These are phyloP conservation scores for Aphelenchoides fujianensis DNA, from an alignment of 1,140 invertebrate species.

Conservation along the genomic window DNA sequence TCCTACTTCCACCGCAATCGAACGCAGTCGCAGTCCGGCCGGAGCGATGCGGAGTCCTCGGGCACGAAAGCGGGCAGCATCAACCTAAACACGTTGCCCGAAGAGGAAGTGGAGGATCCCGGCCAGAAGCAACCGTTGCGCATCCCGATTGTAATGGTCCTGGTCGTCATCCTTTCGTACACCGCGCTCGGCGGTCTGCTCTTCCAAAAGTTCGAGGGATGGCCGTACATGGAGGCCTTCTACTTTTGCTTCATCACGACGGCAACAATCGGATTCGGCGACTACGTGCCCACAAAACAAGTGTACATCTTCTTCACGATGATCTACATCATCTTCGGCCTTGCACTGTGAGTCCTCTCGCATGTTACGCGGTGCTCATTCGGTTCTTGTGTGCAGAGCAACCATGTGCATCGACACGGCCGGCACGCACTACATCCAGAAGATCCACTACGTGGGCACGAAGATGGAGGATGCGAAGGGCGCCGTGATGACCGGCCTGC, in stretches of 20 bases:
- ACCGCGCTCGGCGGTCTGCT: constrained; percentile 58
- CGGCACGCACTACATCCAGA: constrained; percentile 58
- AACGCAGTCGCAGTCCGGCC: constrained; percentile 42
- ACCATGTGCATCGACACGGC: constrained; percentile 62
- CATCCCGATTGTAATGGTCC: constrained; percentile 60
- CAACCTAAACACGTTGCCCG: constrained; percentile 56
- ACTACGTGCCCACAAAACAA: constrained; percentile 61
- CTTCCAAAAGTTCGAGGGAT: constrained; percentile 59
- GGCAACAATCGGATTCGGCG: constrained; percentile 62
- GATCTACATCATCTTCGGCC: constrained; percentile 61
- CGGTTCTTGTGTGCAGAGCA: too few species aligned
- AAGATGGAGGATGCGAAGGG: constrained; percentile 63
- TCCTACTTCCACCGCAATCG: constrained; percentile 46
- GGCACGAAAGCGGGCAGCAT: constrained; percentile 50
- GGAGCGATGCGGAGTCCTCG: constrained; percentile 32
- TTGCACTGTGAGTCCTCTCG: constrained; percentile 56
- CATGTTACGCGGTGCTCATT: too few species aligned
- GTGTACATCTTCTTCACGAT: constrained; percentile 62
- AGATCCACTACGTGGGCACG: constrained; percentile 60
- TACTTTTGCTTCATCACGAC: constrained; percentile 63
- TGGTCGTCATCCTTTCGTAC: constrained; percentile 56
- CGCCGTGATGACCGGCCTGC: constrained; percentile 53
- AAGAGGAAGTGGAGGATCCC: constrained; percentile 46
- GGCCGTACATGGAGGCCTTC: constrained; percentile 61
- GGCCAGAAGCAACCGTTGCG: constrained; percentile 31